Evolutionary conservation across 2,888 invertebrate genomes (phyloP).

Genomic region (Dusona sp.): DNA sequence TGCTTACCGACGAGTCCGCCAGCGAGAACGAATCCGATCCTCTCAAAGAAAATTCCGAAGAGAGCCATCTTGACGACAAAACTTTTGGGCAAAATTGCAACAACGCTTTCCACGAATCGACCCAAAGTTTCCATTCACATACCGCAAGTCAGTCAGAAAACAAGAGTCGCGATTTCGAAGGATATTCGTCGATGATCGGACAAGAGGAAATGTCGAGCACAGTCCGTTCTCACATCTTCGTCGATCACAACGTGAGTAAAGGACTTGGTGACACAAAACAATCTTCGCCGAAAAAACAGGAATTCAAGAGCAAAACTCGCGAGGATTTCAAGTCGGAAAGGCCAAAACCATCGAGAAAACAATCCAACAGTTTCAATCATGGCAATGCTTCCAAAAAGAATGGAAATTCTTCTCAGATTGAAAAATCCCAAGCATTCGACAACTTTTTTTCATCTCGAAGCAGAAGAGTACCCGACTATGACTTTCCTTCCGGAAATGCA

Average conservation of each 20-base stretch:
- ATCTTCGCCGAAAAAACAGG: conserved; percentile 54
- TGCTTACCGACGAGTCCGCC: not conserved
- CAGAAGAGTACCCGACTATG: conserved; percentile 37
- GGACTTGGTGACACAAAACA: conserved; percentile 70
- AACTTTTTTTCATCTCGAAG: conserved; percentile 21
- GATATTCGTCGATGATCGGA: conserved; percentile 13
- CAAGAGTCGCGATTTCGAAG: conserved; percentile 24
- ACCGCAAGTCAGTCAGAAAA: conserved; percentile 24
- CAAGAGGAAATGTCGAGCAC: not conserved
- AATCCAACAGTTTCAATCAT: not conserved
- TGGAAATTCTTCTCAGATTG: not conserved
- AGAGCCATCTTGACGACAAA: conserved; percentile 30
- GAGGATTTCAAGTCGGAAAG: not conserved
- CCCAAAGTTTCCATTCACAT: conserved; percentile 62
- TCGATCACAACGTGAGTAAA: conserved; percentile 68
- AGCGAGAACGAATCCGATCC: not conserved
- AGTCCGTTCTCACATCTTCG: conserved; percentile 48
- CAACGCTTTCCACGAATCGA: conserved; percentile 54
- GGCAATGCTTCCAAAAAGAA: not conserved
- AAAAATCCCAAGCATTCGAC: not conserved
- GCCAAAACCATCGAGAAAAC: not conserved
- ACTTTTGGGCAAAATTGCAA: not conserved
- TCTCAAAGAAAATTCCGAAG: conserved; percentile 8
- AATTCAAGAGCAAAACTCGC: not conserved
- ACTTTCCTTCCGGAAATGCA: conserved; percentile 41